Conservation (phyloP, 1,140 invertebrate species). For the Monomorium pharaonis region DNA sequence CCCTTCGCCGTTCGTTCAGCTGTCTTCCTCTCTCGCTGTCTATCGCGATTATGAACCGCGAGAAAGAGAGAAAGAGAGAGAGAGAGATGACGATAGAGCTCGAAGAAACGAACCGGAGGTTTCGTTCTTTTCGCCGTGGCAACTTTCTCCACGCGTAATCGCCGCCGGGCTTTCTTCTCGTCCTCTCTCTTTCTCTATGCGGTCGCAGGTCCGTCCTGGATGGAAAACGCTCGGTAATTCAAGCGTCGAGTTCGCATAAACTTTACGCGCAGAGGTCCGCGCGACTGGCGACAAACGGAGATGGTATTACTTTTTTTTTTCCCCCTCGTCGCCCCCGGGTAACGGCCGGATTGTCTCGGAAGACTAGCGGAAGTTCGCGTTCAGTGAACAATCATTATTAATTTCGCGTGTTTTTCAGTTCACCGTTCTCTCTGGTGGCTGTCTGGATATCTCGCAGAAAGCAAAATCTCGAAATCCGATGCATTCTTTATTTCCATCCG, state of each 20-base stretch:
- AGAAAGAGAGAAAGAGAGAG: slow-evolving; percentile 38
- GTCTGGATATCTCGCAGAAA: neutral
- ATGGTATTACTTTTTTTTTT: neutral
- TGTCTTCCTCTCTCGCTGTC: slow-evolving; percentile 23
- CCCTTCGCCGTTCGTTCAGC: slow-evolving; percentile 5
- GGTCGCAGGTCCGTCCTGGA: neutral
- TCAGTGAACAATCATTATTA: neutral
- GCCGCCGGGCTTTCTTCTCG: slow-evolving; percentile 62
- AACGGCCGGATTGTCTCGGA: slow-evolving; percentile 21
- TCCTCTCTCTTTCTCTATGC: slow-evolving; percentile 27
- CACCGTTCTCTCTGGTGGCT: neutral
- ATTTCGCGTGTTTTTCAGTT: neutral
- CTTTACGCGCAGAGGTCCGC: neutral
- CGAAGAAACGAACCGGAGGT: slow-evolving; percentile 49
- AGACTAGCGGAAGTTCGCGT: neutral
- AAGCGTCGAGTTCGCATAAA: slow-evolving; percentile 26
- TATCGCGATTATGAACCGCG: slow-evolving; percentile 63
- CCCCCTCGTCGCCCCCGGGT: neutral
- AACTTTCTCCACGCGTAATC: slow-evolving; percentile 78
- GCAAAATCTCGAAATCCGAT: neutral
- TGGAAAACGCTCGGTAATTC: slow-evolving; percentile 35
- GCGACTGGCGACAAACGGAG: slow-evolving; percentile 24
- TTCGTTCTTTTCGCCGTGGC: slow-evolving; percentile 64
- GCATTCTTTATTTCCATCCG: neutral
- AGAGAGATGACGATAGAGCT: slow-evolving; percentile 26